phyloP scores from a whole-genome alignment of 2,888 invertebrate species.

The Hecatera dysodea region DNA sequence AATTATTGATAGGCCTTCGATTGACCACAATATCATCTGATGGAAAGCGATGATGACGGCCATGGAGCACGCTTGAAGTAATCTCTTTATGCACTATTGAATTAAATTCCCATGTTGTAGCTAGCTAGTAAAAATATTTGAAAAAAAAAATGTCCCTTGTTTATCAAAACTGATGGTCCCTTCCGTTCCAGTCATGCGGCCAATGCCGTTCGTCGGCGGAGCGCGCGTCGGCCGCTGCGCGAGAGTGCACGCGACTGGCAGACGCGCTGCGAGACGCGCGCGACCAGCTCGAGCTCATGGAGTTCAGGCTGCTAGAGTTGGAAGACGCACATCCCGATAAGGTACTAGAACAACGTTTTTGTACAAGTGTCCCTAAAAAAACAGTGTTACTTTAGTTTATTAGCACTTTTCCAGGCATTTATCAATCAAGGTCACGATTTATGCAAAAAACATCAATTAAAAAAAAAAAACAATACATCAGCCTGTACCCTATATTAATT shows the following conservation, averaged over 20 bases:
- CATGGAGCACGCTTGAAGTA: too few species aligned
- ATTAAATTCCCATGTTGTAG: too few species aligned
- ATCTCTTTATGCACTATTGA: too few species aligned
- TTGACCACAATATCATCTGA: too few species aligned
- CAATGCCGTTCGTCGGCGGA: slow-evolving; percentile 85
- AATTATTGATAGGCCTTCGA: too few species aligned
- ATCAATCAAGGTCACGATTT: not conserved
- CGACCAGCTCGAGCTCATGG: slow-evolving; percentile 95
- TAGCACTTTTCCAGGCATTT: not conserved
- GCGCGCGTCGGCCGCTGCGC: slow-evolving; percentile 85
- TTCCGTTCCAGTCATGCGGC: slow-evolving; percentile 83
- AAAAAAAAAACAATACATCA: not conserved
- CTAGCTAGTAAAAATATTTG: not conserved
- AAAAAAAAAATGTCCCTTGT: slow-evolving; percentile 19
- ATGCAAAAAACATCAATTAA: too few species aligned
- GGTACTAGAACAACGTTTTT: slow-evolving; percentile 67
- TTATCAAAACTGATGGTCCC: slow-evolving; percentile 62
- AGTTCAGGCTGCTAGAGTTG: slow-evolving; percentile 94
- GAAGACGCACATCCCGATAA: slow-evolving; percentile 92
- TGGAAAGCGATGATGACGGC: too few species aligned
- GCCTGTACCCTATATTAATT: not conserved
- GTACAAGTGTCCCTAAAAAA: not conserved
- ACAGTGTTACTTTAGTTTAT: not conserved
- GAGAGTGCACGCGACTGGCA: slow-evolving; percentile 91
- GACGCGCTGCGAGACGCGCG: slow-evolving; percentile 94